Base-by-base conservation (phyloP, 2,888 invertebrate genomes). In the Dendrolimus pini region DNA sequence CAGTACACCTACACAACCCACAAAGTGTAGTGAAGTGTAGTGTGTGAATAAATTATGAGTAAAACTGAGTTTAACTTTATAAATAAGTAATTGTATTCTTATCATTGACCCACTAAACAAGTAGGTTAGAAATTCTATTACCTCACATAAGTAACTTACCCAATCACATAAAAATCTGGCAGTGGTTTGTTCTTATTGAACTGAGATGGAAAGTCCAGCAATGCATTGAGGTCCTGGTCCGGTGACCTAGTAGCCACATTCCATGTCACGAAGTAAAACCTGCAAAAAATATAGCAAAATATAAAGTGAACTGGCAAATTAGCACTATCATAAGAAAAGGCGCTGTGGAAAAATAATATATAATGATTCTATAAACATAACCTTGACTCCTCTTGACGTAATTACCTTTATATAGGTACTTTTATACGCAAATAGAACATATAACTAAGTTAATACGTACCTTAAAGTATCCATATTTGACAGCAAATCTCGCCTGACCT, bases 141-240 rank as follows among this genome's bases (percentile, higher is more conserved):
- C 13, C n/a, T 52, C 52, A 55, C 14, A 52, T 41, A 18, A 14
- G 9, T 59, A 3, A 82, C 89, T 82, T 89, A 95, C 95, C 96
- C 96, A 75, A 98, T 92, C 7, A 96, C 93, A 88, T 95, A 97
- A 64, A 98, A 93, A 82, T 98, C 98, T 14, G 97, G 96, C 60
- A 95, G 75, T 55, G 87, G 86, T 70, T 92, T 93, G 57, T 93
- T 92, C 66, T 93, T 92, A 66, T 93, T 93, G 60, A 92, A 92
- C 58, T 91, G 91, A 10, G 92, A 89, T 60, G 93, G 93, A 57
- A 97, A 87, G 56, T 94, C 93, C 57, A 97, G 79, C 55, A 97
- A 85, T 54, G 93, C 93, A 67, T 93, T 92, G 41, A 98, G 87
- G 78, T 95, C 94, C 72, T 95, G 94, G 47, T 93, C 93, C 41